These are phyloP conservation scores for Dichetophora obliterata DNA, from an alignment of 2,888 invertebrate genomes.

Conservation along the genomic window DNA sequence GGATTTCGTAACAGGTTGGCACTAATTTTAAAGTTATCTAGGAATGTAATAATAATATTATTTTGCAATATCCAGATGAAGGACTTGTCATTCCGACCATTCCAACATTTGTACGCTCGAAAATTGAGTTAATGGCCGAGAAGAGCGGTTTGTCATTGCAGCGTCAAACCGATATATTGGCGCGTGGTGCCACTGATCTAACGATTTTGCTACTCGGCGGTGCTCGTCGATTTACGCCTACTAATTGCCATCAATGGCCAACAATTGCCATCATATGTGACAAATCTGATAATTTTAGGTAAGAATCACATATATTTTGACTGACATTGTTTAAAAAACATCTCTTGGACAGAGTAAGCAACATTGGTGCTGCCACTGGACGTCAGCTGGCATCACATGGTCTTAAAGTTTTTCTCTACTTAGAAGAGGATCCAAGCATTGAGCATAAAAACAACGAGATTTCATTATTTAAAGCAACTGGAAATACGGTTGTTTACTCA, in stretches of 20 bases:
- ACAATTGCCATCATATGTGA: conserved; percentile 82
- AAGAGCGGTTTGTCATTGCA: conserved; percentile 77
- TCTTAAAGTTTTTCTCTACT: conserved; percentile 77
- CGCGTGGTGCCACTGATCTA: conserved; percentile 87
- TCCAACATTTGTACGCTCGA: conserved; percentile 76
- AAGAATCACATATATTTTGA: conserved; percentile 34
- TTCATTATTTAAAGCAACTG: conserved; percentile 77
- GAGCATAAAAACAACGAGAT: conserved; percentile 74
- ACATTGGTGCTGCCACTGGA: conserved; percentile 81
- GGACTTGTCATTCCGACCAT: conserved; percentile 86
- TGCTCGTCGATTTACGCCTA: conserved; percentile 84
- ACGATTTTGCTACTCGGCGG: conserved; percentile 87
- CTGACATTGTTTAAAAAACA: conserved; percentile 15
- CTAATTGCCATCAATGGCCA: conserved; percentile 91
- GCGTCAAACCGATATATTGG: conserved; percentile 81
- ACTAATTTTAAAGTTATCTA: background rate
- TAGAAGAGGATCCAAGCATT: conserved; percentile 70
- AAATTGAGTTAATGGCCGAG: conserved; percentile 79
- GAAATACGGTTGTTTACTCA: conserved; percentile 73
- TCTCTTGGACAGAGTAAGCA: conserved; percentile 69
- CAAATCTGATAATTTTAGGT: conserved; percentile 74
- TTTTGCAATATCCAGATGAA: conserved; percentile 73
- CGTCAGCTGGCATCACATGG: conserved; percentile 88
- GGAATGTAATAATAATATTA: background rate
- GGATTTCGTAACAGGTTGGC: conserved; percentile 65